Base-by-base conservation (phyloP, 23 tunicate species). In the Clavelina lepadiformis region DNA sequence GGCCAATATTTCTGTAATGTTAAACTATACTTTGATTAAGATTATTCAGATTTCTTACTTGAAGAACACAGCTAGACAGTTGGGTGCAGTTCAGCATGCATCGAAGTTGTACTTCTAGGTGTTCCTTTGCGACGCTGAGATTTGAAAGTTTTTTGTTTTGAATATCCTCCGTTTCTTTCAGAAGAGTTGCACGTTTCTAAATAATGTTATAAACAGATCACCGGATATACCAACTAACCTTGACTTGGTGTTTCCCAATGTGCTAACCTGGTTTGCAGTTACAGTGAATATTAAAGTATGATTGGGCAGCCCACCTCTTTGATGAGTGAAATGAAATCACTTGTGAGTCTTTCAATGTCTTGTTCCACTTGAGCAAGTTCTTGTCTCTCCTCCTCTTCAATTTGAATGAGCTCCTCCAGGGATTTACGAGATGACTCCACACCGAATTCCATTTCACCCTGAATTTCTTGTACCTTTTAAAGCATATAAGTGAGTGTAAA, bases 51-150 rank as follows among this genome's bases (percentile, higher is more conserved):
- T 22, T 23, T 5, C 60, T 45, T 73, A 73, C 89, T 75, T 73
- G 62, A 31, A 82, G 37, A 35, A 73, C 38, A 57, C 61, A 62
- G 19, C 45, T 35, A 20, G 80, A 56, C 2, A 82, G 28, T 32
- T 82, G 79, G n/a, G 49, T 34, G 56, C 73, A 74, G 61, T 78
- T 78, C 44, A 38, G 37, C 56, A 69, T 68, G 75, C 76, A 57
- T 57, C 59, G 58, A 20, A 68, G 36, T 31, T 78, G 76, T 19
- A 46, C 33, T 33, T 67, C 69, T 22, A 78, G 49, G 0, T 58
- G 47, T 28, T 58, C 84, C 47, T 52, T 68, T 31, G 56, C 21
- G 27, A 35, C 19, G 28, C 31, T 28, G 8, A 76, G 54, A 7
- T 53, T 36, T 28, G 29, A 24, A 2, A 63, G 7, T 35, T 80